phyloP scores from a whole-genome alignment of 2,113 vertebrate genomes.

The Amblyopsis rosae region DNA sequence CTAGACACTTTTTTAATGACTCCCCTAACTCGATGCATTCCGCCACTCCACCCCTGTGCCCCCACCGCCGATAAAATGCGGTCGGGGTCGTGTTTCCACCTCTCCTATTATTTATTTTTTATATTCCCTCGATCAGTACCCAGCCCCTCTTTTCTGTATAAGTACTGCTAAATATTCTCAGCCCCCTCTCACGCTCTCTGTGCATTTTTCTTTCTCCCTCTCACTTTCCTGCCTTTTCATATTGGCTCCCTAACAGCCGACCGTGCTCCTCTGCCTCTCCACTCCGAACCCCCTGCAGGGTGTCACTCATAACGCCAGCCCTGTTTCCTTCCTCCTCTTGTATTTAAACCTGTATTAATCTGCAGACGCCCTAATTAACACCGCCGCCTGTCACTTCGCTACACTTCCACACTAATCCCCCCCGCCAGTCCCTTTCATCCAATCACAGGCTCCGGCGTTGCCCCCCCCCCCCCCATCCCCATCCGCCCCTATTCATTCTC shows the following conservation, averaged over 20 bases:
- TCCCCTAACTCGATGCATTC: constrained; percentile 56
- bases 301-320: constrained; percentile 36
- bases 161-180: constrained; percentile 10
- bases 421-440: constrained; percentile 27
- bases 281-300: neutral
- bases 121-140: neutral
- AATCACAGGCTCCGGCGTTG: constrained; percentile 2
- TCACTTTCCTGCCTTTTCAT: too few species aligned
- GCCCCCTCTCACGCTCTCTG: constrained; percentile 9
- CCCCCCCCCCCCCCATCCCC: too few species aligned
- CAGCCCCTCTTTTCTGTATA: neutral
- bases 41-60: constrained; percentile 36
- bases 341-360: constrained; percentile 55
- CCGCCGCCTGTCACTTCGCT: constrained; percentile 38
- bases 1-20: constrained; percentile 78
- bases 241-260: too few species aligned
- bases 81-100: constrained; percentile 1
- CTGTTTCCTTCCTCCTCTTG: constrained; percentile 7
- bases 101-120: constrained; percentile 17
- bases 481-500: too few species aligned
- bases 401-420: constrained; percentile 41
- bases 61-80: constrained; percentile 58
- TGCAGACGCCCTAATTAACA: constrained; percentile 49
- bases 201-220: constrained; percentile 16
- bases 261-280: neutral